Percentiles rank a stretch among this genome's conserved stretches.
Conservation (phyloP, 2,113 vertebrate species). For the Paradoxurus hermaphroditus region DNA sequence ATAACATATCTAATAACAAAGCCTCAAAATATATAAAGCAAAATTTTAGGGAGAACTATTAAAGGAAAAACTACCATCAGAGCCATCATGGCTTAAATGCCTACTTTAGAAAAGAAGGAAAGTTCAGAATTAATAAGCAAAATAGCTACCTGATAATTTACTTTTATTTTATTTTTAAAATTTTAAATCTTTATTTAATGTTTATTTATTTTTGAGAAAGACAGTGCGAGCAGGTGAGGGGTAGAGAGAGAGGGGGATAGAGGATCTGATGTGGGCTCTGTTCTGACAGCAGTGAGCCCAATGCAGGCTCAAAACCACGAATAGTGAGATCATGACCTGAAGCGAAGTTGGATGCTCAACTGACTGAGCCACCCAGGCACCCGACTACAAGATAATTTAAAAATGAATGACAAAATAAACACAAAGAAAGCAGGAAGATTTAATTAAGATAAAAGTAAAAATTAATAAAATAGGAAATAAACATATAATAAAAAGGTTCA, state of each 20-base stretch:
- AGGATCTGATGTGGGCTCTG: no score
- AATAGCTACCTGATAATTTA: background rate
- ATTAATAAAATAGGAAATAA: slow-evolving; percentile 1
- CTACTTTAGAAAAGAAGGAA: background rate
- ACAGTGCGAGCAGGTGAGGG: no score
- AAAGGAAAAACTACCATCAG: background rate
- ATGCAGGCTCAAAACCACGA: no score
- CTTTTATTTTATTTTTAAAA: no score
- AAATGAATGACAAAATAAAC: background rate
- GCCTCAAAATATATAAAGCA: background rate
- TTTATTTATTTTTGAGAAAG: no score
- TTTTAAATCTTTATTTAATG: no score
- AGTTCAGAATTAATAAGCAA: background rate
- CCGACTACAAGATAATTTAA: background rate
- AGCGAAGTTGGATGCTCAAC: no score
- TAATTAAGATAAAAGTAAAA: background rate
- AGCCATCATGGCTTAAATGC: background rate
- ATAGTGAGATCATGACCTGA: no score
- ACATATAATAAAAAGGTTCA: background rate
- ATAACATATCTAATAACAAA: background rate
- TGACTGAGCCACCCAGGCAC: no score
- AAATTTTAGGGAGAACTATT: background rate
- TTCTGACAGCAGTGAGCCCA: no score
- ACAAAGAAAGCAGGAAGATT: background rate
- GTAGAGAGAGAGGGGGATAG: no score